Conservation (phyloP, 2,113 vertebrate species). For the Scophthalmus maximus region DNA sequence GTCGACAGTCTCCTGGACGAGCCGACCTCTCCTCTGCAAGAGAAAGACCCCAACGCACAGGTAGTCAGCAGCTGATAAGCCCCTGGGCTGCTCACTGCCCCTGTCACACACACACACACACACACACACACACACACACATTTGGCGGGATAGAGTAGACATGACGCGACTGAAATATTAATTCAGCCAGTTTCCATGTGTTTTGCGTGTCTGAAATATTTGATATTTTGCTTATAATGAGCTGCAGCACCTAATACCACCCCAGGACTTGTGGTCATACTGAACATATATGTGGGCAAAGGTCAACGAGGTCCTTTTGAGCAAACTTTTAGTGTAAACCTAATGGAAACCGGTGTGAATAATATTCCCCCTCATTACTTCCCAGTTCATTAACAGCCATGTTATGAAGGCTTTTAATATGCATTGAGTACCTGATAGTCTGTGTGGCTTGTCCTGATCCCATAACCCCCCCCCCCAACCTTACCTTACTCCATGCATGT, state of each 20-base stretch:
- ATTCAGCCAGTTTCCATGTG: background rate
- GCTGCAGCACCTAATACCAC: too few relatives aligned
- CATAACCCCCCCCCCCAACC: too few relatives aligned
- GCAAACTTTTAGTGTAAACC: background rate
- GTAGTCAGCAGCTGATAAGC: conserved; percentile 53
- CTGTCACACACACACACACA: too few relatives aligned
- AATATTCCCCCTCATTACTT: background rate
- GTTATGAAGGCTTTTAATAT: background rate
- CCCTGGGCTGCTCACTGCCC: background rate
- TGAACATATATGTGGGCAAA: background rate
- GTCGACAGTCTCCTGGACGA: conserved; percentile 87
- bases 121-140: too few relatives aligned
- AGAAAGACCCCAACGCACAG: conserved; percentile 84
- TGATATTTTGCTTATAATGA: background rate
- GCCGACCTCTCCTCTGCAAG: conserved; percentile 86
- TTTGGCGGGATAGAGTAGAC: background rate
- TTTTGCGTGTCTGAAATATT: background rate
- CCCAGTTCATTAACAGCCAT: too few relatives aligned
- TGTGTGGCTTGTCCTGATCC: background rate
- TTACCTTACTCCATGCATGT: background rate
- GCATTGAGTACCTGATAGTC: rapidly evolving
- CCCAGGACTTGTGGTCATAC: background rate
- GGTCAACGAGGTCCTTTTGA: background rate
- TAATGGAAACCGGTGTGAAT: background rate
- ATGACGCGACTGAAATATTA: too few relatives aligned